phyloP scores from a whole-genome alignment of 2,888 invertebrate genomes.

The Stenoptilia bipunctidactyla region DNA sequence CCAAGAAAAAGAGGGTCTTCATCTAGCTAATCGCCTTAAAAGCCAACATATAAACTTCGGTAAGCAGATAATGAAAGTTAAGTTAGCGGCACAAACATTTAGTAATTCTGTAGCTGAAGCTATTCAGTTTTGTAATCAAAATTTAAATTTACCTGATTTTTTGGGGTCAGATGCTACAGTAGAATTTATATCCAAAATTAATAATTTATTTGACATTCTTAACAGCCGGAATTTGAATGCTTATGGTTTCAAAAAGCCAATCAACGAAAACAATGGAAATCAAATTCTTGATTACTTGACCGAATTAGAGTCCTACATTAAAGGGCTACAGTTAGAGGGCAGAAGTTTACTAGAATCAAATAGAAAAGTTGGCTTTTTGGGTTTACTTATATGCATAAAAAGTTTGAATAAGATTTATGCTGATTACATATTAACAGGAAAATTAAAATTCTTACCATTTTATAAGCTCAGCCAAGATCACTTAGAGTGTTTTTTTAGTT shows the following conservation, averaged over 20 bases:
- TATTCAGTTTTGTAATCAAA: slow-evolving; percentile 13
- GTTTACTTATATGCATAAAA: too few species aligned
- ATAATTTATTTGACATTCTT: slow-evolving; percentile 16
- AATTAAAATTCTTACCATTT: slow-evolving; percentile 5
- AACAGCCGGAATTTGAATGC: slow-evolving; percentile 10
- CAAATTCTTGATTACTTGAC: too few species aligned
- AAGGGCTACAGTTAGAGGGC: too few species aligned
- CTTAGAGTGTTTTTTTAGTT: too few species aligned
- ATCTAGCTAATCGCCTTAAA: too few species aligned
- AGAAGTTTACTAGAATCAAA: too few species aligned
- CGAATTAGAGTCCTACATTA: too few species aligned
- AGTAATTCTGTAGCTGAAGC: slow-evolving; percentile 15
- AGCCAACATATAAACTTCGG: slow-evolving; percentile 8
- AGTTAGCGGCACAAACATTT: slow-evolving; percentile 15
- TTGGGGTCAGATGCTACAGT: slow-evolving; percentile 10
- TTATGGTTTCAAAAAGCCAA: slow-evolving; percentile 4
- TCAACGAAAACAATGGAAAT: not conserved
- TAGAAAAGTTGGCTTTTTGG: too few species aligned
- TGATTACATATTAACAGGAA: not conserved
- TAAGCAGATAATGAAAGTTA: slow-evolving; percentile 14
- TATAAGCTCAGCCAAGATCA: slow-evolving; percentile 14
- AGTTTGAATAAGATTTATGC: too few species aligned
- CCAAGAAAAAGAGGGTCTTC: too few species aligned
- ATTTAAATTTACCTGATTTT: slow-evolving; percentile 11
- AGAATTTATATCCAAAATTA: slow-evolving; percentile 11